Base-by-base conservation (phyloP, 2,888 invertebrate species). In the Stegophylla sp. region DNA sequence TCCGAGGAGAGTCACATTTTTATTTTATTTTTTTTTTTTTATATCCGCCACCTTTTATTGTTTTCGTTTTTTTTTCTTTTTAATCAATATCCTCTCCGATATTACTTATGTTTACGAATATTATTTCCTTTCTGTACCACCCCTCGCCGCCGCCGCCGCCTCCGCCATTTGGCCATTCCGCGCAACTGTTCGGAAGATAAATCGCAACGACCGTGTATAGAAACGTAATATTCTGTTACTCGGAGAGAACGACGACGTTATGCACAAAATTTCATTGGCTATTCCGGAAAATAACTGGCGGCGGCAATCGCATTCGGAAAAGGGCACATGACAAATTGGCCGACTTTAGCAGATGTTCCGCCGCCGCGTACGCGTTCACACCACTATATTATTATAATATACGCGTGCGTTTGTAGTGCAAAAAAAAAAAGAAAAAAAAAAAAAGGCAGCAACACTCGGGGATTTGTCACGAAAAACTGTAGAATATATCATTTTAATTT, bases 151-250 rank as follows among this genome's bases (percentile, higher is more conserved):
- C 41, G 9, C 71, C 5, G 41, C 64, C 34, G 69, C 53, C 26
- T 15, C n/a, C 9, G 20, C 20, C 34, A 51, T 51, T 51, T n/a
- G 51, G 69, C 79, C 79, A 79, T 79, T 79, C 79, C 79, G 79
- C 43, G 71, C 79, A 79, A 79, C 79, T 79, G 79, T 79, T 71
- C 71, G n/a, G 48, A 23, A 79, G 79, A 79, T 79, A 79, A 79
- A 79, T 79, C 69, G 69, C 79, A 77, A 77, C 69, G 77, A 69
- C 77, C 69, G 43, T 53, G 72, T 43, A 1, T 73, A 48, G 74
- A 28, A 63, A 74, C 74, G 48, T 51, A 64, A 79, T 71, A 69
- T 71, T 63, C 71, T 51, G 79, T 63, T 75, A 75, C 61, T 74
- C 74, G 20, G 61, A 63, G n/a, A n/a, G n/a, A n/a, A n/a, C n/a